Percentiles rank a stretch among this genome's conserved stretches.
Evolutionary conservation across 2,888 invertebrate genomes (phyloP).

Genomic region (Eupeodes latifasciatus): DNA sequence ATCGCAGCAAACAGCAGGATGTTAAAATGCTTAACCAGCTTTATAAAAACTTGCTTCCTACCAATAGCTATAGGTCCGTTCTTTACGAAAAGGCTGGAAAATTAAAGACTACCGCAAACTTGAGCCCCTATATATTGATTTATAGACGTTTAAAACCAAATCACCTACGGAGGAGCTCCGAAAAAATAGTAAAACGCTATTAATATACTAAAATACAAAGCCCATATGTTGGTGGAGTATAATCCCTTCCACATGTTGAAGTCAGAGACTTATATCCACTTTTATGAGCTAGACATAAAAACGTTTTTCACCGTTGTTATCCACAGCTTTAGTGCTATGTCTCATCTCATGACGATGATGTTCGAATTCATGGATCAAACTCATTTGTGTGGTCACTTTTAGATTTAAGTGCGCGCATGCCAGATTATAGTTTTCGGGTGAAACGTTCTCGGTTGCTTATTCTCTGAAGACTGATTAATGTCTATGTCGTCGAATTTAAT

Average conservation of each 20-base stretch:
- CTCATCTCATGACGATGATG: neutral
- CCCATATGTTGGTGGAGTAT: neutral
- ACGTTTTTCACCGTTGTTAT: slow-evolving; percentile 55
- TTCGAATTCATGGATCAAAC: slow-evolving; percentile 14
- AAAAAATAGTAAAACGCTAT: slow-evolving; percentile 30
- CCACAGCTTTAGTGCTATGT: neutral
- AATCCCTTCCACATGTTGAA: slow-evolving; percentile 1
- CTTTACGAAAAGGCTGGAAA: slow-evolving; percentile 3
- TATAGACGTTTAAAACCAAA: slow-evolving; percentile 16
- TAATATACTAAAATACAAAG: slow-evolving; percentile 30
- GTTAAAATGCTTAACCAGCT: slow-evolving; percentile 21
- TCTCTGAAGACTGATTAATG: slow-evolving; percentile 58
- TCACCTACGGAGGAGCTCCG: slow-evolving; percentile 37
- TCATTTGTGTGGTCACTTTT: neutral
- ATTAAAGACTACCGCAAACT: slow-evolving; percentile 23
- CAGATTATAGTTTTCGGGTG: neutral
- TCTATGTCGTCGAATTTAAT: slow-evolving; percentile 62
- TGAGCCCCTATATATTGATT: neutral
- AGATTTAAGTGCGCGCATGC: slow-evolving; percentile 2
- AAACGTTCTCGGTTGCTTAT: neutral
- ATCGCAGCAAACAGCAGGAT: slow-evolving; percentile 19
- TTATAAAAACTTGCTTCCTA: neutral
- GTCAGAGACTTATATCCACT: slow-evolving; percentile 5
- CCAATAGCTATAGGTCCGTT: too few species aligned
- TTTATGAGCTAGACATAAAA: slow-evolving; percentile 60